Conservation (phyloP, 1,140 invertebrate species). For the Drosophila repletoides region DNA sequence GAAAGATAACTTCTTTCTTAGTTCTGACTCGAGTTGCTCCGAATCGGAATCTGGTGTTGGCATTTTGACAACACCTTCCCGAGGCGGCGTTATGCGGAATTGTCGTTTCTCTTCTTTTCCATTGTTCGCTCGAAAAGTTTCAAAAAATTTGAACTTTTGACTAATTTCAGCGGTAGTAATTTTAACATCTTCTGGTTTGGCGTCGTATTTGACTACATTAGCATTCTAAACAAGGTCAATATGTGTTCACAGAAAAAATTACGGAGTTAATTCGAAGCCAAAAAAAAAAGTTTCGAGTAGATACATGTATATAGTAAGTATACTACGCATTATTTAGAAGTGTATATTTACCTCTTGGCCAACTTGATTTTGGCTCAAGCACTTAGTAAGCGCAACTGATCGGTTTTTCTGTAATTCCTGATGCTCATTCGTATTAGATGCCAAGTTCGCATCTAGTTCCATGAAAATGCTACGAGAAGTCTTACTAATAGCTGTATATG, state of each 20-base stretch:
- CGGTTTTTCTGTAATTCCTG: neutral
- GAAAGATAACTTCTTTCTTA: neutral
- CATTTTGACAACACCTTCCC: constrained; percentile 88
- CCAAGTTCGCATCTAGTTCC: constrained; percentile 89
- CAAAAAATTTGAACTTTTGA: constrained; percentile 95
- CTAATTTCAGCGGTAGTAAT: constrained; percentile 92
- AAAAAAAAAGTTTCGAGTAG: neutral
- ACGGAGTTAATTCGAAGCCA: neutral
- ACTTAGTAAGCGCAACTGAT: neutral
- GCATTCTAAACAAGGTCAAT: constrained; percentile 27
- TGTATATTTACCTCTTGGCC: constrained; percentile 27
- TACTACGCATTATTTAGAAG: no score
- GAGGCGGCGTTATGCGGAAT: constrained; percentile 93
- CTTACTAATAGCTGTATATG: constrained; percentile 89
- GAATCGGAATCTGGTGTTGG: constrained; percentile 32
- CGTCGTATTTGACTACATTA: constrained; percentile 82
- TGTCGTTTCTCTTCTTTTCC: constrained; percentile 86
- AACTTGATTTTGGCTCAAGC: neutral
- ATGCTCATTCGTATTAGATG: constrained; percentile 66
- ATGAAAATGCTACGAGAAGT: constrained; percentile 93
- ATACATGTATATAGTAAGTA: neutral
- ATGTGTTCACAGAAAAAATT: neutral
- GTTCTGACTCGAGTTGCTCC: neutral
- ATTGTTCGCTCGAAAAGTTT: constrained; percentile 90
- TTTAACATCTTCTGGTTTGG: constrained; percentile 89